Conservation (phyloP, 2,113 vertebrate species). For the Oophaga pumilio region DNA sequence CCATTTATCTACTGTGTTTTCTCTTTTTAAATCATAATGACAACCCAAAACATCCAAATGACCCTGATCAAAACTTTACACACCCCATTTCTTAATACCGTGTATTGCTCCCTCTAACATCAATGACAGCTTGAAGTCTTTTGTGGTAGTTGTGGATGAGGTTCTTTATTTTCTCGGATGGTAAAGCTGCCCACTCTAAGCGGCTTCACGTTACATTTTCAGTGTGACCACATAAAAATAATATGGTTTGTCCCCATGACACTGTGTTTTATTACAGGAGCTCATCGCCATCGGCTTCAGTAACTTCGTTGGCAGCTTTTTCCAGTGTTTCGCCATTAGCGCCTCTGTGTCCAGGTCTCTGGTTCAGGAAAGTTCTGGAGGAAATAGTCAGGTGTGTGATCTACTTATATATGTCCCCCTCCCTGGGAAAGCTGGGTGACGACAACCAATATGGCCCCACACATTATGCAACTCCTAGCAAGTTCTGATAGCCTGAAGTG, state of each 20-base stretch:
- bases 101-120: no score
- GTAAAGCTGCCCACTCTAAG: no score
- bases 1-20: no score
- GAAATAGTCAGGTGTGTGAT: slow-evolving; percentile 84
- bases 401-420: not conserved
- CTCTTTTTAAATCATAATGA: no score
- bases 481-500: not conserved
- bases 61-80: no score
- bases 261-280: slow-evolving; percentile 74
- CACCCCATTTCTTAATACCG: no score
- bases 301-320: slow-evolving; percentile 86
- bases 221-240: not conserved
- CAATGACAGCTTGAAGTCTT: no score
- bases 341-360: slow-evolving; percentile 92
- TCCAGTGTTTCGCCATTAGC: slow-evolving; percentile 91
- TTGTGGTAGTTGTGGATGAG: no score
- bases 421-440: not conserved
- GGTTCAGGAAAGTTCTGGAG: slow-evolving; percentile 89
- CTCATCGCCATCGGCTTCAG: slow-evolving; percentile 86
- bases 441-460: not conserved
- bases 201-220: not conserved
- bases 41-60: no score
- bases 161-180: no score
- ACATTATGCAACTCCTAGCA: not conserved
- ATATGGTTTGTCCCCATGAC: not conserved